These are phyloP conservation scores for Drosophila tani DNA, from an alignment of 1,140 invertebrate genomes.

Conservation along the genomic window DNA sequence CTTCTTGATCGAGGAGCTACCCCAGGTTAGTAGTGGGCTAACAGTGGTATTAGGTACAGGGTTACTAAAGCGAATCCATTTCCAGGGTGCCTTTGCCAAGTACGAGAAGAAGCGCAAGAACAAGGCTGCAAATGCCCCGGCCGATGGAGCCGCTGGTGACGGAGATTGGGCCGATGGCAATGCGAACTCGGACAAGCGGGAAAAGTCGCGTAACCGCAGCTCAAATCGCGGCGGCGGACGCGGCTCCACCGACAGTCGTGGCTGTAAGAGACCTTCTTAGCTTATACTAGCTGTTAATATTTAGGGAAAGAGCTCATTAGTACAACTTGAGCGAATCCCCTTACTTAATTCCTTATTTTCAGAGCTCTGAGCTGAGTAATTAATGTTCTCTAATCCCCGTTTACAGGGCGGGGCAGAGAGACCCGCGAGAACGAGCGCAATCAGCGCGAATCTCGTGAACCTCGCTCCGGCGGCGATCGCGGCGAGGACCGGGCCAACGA, in stretches of 20 bases:
- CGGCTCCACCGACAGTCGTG: constrained; percentile 85
- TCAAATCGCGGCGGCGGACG: constrained; percentile 86
- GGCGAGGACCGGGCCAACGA: constrained; percentile 84
- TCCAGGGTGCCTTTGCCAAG: constrained; percentile 90
- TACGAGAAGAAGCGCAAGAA: constrained; percentile 95
- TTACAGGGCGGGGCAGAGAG: constrained; percentile 83
- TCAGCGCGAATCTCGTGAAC: constrained; percentile 83
- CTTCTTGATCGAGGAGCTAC: constrained; percentile 90
- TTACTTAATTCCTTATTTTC: not conserved
- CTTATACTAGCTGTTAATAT: not conserved
- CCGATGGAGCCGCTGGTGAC: constrained; percentile 71
- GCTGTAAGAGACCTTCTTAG: constrained; percentile 66
- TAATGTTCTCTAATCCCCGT: not conserved
- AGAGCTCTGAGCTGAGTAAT: not conserved
- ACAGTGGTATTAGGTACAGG: too few relatives aligned
- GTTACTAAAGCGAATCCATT: not conserved
- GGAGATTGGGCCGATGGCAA: constrained; percentile 86
- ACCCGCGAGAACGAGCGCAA: constrained; percentile 84
- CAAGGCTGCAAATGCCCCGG: constrained; percentile 86
- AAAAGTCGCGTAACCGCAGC: constrained; percentile 84
- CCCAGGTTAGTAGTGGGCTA: constrained; percentile 84
- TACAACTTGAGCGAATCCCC: not conserved
- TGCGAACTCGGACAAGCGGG: constrained; percentile 82
- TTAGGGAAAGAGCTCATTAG: not conserved
- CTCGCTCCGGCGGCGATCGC: constrained; percentile 86